A percentile compares a stretch with the other conserved stretches of the same genome.
Conservation (phyloP, 2,888 invertebrate species). For the Cacoxenus indagator region DNA sequence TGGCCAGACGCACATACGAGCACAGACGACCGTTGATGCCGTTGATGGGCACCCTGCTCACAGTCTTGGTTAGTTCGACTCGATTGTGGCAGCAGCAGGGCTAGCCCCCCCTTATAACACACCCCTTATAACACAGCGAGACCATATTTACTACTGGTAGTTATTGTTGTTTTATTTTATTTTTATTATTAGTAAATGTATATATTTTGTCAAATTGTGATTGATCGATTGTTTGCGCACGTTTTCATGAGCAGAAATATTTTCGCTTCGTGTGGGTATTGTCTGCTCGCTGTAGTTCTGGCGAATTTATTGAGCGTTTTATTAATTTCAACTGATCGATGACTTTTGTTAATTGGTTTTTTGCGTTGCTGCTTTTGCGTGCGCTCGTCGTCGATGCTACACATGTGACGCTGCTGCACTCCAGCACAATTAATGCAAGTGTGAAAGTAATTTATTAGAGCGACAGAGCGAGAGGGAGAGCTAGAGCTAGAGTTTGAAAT, state of each 20-base stretch:
- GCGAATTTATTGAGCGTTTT: constrained; percentile 61
- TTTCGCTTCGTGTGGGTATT: constrained; percentile 22
- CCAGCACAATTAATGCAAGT: too few relatives aligned
- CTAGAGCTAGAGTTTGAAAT: too few relatives aligned
- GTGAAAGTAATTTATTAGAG: too few relatives aligned
- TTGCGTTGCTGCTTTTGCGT: neutral
- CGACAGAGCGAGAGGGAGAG: too few relatives aligned
- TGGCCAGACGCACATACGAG: neutral
- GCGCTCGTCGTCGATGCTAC: too few relatives aligned
- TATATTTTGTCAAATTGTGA: constrained; percentile 53
- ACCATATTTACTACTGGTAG: too few relatives aligned
- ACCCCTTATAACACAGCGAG: neutral
- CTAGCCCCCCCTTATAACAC: constrained; percentile 18
- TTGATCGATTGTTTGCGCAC: constrained; percentile 65
- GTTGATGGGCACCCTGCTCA: neutral
- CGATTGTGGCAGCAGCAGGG: constrained; percentile 33
- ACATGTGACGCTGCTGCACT: too few relatives aligned
- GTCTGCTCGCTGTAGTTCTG: constrained; percentile 27
- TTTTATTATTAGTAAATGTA: neutral
- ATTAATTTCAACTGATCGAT: constrained; percentile 63
- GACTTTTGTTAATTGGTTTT: constrained; percentile 31
- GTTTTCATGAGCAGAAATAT: constrained; percentile 52
- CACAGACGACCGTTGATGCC: neutral
- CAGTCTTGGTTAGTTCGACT: neutral
- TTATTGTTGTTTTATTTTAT: neutral